Evolutionary conservation across 2,113 vertebrate species (phyloP).

Genomic region (Pardalotus punctatus): DNA sequence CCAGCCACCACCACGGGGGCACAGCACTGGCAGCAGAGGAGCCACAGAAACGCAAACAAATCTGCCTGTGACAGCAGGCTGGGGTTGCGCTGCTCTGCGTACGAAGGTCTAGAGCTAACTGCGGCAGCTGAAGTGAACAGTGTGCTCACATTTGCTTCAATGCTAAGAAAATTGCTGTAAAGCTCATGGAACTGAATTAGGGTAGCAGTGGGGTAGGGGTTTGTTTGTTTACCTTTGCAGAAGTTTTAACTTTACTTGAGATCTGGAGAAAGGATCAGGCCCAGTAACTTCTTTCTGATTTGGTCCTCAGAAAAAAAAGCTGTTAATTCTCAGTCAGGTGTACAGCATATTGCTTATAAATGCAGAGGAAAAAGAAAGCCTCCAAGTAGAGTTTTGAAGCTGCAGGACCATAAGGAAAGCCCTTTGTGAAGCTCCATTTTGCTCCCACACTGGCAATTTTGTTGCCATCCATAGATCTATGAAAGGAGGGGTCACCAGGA

Average conservation of each 20-base stretch:
- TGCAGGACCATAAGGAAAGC: background rate
- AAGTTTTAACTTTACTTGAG: background rate
- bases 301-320: background rate
- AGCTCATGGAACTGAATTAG: background rate
- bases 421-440: background rate
- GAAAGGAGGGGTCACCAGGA: background rate
- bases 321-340: background rate
- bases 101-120: background rate
- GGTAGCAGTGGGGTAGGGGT: accelerated
- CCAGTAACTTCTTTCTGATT: background rate
- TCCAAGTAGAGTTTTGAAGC: background rate
- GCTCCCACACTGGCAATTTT: background rate
- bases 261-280: background rate
- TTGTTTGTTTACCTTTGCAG: background rate
- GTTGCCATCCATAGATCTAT: background rate
- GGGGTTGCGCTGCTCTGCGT: accelerated
- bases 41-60: background rate
- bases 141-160: accelerated
- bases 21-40: background rate
- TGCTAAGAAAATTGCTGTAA: background rate
- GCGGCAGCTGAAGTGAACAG: background rate
- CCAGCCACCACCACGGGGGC: background rate
- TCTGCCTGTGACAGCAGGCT: background rate
- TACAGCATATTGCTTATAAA: background rate
- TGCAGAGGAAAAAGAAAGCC: background rate